Conservation (phyloP, 35 echinoderm and acorn worm species). For the Strongylocentrotus purpuratus region DNA sequence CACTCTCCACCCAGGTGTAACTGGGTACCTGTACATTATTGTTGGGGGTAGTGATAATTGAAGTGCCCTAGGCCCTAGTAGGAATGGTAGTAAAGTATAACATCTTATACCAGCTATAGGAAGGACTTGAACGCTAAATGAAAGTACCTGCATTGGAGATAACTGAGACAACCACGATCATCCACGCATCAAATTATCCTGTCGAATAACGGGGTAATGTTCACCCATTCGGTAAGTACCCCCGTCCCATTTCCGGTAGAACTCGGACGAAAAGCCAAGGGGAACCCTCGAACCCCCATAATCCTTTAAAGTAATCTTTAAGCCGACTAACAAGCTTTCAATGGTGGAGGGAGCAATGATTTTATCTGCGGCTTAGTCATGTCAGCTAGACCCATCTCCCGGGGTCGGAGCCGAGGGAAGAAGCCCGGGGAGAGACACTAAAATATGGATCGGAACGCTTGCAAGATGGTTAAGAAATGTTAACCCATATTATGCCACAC, state of each 20-base stretch:
- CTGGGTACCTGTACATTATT: no score
- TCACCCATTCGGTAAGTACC: background rate
- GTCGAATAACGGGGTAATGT: background rate
- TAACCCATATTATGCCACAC: background rate
- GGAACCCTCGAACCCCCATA: background rate
- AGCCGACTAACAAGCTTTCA: slow-evolving; percentile 16
- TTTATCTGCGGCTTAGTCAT: background rate
- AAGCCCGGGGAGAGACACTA: background rate
- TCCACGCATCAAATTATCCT: no score
- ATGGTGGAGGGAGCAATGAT: background rate
- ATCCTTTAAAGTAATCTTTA: background rate
- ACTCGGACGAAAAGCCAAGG: background rate
- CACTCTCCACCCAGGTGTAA: no score
- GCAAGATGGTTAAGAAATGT: background rate
- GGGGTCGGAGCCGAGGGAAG: background rate
- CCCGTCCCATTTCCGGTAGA: background rate
- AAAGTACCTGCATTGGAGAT: no score
- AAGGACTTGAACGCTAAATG: no score
- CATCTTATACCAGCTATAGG: no score
- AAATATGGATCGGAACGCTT: background rate
- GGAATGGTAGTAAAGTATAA: no score
- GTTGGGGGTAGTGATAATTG: no score
- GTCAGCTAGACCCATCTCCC: background rate
- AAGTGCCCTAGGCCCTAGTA: no score
- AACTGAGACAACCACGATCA: no score